Base-by-base conservation (phyloP, 2,888 invertebrate genomes). In the Cotesia congregata region DNA sequence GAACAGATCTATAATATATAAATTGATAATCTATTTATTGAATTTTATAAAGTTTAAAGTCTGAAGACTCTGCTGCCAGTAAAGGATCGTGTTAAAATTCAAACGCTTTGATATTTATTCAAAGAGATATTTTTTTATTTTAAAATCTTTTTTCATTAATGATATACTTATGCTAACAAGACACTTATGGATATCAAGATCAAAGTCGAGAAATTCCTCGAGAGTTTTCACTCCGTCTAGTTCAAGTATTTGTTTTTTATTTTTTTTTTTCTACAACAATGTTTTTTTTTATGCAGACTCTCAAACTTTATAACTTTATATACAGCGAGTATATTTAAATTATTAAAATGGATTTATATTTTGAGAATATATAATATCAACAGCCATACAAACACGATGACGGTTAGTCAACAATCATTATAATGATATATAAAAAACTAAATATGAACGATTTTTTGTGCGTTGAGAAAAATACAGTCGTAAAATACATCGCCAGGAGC, bases 401-500 rank as follows among this genome's bases (percentile, higher is more conserved):
- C 50, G 50, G 50, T 50, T 6, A n/a, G 70, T 41, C 9, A 15
- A 15, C 15, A 20, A 62, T 15, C 9, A 60, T n/a, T 60, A 17
- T n/a, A n/a, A n/a, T n/a, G 7, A 15, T 7, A 7, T 62, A 62
- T 6, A 62, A 59, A 59, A 67, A 60, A 60, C 15, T 67, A 60
- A 40, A 62, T 6, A 39, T 17, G 9, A 67, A 67, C 59, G 38
- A 73, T 73, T 73, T 64, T 59, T 67, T 73, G 73, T 73, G 73
- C 73, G 59, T 60, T 73, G 73, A 73, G 67, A 73, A 73, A 73
- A 73, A 73, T 73, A 59, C 73, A 73, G 73, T 73, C 73, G 17
- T 12, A 7, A 50, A 50, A 50, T n/a, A n/a, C 7, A 50, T 7
- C 50, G 50, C 50, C 7, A 12, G 12, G 50, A 12, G 50, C 9